These are phyloP conservation scores for Strigops habroptila DNA, from an alignment of 2,113 vertebrate genomes.

Conservation along the genomic window DNA sequence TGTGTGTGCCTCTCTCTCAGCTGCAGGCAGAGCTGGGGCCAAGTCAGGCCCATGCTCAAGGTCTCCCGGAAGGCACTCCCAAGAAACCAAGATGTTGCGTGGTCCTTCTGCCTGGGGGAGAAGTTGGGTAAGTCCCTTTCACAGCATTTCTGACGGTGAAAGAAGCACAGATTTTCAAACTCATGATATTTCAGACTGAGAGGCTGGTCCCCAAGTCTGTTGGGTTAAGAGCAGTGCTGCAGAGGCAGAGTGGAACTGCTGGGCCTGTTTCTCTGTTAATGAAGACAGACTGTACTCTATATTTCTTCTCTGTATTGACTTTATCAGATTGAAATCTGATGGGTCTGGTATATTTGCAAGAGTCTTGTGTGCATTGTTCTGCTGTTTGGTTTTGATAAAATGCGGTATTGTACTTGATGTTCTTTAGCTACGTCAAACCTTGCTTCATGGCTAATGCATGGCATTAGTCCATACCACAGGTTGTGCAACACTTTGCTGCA, in stretches of 20 bases:
- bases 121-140: background rate
- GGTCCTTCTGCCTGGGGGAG: background rate
- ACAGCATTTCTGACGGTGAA: background rate
- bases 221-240: background rate
- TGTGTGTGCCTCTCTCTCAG: background rate
- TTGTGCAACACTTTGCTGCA: conserved; percentile 72
- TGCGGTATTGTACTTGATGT: conserved; percentile 78
- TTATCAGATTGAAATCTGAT: conserved; percentile 71
- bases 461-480: conserved; percentile 77
- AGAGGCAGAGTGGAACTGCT: background rate
- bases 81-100: background rate
- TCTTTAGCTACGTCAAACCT: conserved; percentile 76
- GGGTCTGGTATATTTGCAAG: conserved; percentile 63
- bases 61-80: fast-evolving
- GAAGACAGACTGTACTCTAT: conserved; percentile 49
- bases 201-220: background rate
- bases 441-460: conserved; percentile 66
- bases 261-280: conserved; percentile 33
- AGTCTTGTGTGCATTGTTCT: conserved; percentile 76
- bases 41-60: background rate
- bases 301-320: conserved; percentile 59
- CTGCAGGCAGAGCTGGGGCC: background rate
- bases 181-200: background rate
- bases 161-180: background rate
- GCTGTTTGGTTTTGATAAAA: conserved; percentile 81